These are phyloP conservation scores for Amphiura filiformis DNA, from an alignment of 35 echinoderm and acorn worm species.

Conservation along the genomic window DNA sequence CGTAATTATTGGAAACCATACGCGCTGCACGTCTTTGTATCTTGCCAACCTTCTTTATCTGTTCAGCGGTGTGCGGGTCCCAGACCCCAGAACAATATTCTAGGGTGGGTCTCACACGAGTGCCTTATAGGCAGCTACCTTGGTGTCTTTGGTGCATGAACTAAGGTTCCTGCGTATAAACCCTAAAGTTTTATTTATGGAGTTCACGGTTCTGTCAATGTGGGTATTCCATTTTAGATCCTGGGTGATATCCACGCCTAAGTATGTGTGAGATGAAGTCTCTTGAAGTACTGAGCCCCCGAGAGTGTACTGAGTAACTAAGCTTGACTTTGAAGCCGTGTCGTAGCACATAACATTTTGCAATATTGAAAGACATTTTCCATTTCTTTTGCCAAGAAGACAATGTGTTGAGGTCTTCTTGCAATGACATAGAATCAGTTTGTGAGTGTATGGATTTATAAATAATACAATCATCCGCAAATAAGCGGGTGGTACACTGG, in stretches of 20 bases:
- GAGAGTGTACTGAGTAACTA: background rate
- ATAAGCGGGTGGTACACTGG: background rate
- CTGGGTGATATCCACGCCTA: background rate
- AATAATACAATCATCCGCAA: conserved; percentile 40
- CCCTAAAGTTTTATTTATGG: background rate
- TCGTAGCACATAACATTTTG: background rate
- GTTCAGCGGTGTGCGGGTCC: background rate
- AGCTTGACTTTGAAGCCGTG: background rate
- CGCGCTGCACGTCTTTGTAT: background rate
- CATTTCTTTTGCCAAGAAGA: conserved; percentile 12
- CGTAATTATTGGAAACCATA: background rate
- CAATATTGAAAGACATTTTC: conserved; percentile 24
- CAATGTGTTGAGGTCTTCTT: conserved; percentile 27
- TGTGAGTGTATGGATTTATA: background rate
- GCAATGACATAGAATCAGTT: conserved; percentile 11
- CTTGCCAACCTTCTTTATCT: background rate
- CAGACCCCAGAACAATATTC: background rate
- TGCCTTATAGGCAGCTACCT: background rate
- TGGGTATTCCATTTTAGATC: background rate
- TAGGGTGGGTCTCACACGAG: background rate
- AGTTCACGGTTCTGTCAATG: background rate
- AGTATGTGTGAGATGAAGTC: background rate
- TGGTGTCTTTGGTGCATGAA: background rate
- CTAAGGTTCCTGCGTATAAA: background rate
- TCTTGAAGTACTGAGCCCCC: background rate